Conservation (phyloP, 2,888 invertebrate species). For the Drosophila lacicola region DNA sequence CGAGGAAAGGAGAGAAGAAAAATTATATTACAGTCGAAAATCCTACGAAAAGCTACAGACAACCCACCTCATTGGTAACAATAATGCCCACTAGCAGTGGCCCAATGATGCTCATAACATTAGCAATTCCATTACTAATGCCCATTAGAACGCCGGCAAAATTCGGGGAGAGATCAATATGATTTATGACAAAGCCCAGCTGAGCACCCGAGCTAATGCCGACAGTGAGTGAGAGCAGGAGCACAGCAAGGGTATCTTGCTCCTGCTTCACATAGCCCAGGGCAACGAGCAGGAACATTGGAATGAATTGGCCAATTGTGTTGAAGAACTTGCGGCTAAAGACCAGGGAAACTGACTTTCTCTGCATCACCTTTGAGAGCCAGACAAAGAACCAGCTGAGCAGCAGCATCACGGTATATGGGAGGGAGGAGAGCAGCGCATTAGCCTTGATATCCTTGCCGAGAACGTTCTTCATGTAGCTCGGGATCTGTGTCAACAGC, state of each 20-base stretch:
- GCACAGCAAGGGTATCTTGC: constrained; percentile 85
- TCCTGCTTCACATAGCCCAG: constrained; percentile 86
- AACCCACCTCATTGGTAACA: constrained; percentile 86
- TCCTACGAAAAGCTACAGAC: too few relatives aligned
- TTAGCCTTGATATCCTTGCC: constrained; percentile 90
- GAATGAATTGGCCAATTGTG: constrained; percentile 83
- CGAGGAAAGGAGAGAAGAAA: constrained; percentile 45
- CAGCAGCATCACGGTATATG: constrained; percentile 86
- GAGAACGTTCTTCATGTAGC: constrained; percentile 89
- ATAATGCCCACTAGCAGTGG: constrained; percentile 88
- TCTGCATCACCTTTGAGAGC: constrained; percentile 75
- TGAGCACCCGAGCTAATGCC: constrained; percentile 86
- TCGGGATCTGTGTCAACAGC: constrained; percentile 89
- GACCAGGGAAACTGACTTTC: constrained; percentile 85
- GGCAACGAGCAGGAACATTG: constrained; percentile 87
- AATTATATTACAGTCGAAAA: fast-evolving
- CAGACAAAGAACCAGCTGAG: constrained; percentile 87
- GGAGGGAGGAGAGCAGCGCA: constrained; percentile 86
- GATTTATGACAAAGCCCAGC: constrained; percentile 88
- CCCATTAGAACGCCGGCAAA: constrained; percentile 90
- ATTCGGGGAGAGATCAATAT: constrained; percentile 89
- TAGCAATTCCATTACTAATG: constrained; percentile 88
- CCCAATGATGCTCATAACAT: constrained; percentile 88
- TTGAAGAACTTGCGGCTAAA: constrained; percentile 83
- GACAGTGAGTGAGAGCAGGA: constrained; percentile 87